Percentiles rank a stretch among this genome's conserved stretches.
phyloP scores from a whole-genome alignment of 2,113 vertebrate species.

The Sebastes schlegelii region DNA sequence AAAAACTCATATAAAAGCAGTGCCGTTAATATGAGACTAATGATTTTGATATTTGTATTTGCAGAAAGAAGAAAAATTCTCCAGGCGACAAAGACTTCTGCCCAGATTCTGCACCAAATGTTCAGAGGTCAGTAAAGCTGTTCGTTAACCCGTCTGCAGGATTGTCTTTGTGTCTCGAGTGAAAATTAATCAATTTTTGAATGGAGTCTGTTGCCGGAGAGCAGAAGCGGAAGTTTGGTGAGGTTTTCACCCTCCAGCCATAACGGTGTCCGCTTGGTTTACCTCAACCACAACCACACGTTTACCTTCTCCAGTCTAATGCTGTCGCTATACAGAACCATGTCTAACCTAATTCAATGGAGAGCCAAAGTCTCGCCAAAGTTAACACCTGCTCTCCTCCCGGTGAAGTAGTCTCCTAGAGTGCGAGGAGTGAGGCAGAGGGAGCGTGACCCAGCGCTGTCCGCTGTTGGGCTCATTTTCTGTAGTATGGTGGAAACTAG shows the following conservation, averaged over 20 bases:
- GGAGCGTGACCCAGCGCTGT: no score
- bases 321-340: not conserved
- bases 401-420: no score
- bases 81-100: conserved; percentile 48
- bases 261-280: conserved; percentile 31
- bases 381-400: no score
- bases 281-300: conserved; percentile 52
- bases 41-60: not conserved
- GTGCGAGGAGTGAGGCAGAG: no score
- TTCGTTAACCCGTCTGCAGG: not conserved
- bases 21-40: not conserved
- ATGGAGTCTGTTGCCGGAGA: not conserved
- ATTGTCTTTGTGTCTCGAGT: not conserved
- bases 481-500: no score
- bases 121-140: conserved; percentile 52
- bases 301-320: not conserved
- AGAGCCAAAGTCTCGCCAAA: no score
- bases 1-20: not conserved
- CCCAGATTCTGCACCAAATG: conserved; percentile 73
- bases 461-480: no score
- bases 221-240: not conserved
- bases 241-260: not conserved
- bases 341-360: not conserved
- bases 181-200: not conserved
- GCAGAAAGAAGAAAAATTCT: conserved; percentile 54